phyloP scores from a whole-genome alignment of 2,888 invertebrate genomes.

The Vesta saturnalis region DNA sequence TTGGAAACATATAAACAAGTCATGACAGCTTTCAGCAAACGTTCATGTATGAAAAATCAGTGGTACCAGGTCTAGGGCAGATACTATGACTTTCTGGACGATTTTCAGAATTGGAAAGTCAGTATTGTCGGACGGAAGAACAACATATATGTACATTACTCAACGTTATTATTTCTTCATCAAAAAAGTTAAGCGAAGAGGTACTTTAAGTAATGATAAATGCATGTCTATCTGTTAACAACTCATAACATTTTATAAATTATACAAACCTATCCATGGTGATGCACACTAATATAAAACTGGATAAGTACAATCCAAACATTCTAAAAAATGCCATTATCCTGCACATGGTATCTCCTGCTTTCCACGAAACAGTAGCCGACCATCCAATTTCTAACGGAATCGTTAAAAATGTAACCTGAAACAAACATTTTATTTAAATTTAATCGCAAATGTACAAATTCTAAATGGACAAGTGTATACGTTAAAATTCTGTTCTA shows the following conservation, averaged over 20 bases:
- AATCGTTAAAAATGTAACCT: constrained; percentile 91
- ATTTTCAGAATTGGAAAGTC: too few species aligned
- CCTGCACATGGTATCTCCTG: constrained; percentile 85
- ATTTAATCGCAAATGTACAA: neutral
- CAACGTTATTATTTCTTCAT: too few species aligned
- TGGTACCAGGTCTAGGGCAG: too few species aligned
- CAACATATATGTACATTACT: too few species aligned
- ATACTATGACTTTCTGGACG: too few species aligned
- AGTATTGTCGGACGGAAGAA: too few species aligned
- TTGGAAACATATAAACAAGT: too few species aligned
- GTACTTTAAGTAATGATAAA: neutral
- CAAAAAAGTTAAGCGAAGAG: too few species aligned
- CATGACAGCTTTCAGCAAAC: too few species aligned
- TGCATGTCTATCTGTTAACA: neutral
- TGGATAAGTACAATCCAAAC: constrained; percentile 87
- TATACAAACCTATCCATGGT: constrained; percentile 81
- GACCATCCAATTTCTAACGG: constrained; percentile 92
- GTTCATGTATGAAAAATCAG: too few species aligned
- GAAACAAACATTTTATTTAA: constrained; percentile 49
- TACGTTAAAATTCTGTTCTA: too few species aligned
- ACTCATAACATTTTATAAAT: neutral
- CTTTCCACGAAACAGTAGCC: constrained; percentile 85
- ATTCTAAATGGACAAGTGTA: too few species aligned
- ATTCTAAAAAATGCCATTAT: constrained; percentile 88
- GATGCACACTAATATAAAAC: constrained; percentile 89